Conservation (phyloP, 2,797 vertebrate genomes). For the Sarcophilus harrisii region DNA sequence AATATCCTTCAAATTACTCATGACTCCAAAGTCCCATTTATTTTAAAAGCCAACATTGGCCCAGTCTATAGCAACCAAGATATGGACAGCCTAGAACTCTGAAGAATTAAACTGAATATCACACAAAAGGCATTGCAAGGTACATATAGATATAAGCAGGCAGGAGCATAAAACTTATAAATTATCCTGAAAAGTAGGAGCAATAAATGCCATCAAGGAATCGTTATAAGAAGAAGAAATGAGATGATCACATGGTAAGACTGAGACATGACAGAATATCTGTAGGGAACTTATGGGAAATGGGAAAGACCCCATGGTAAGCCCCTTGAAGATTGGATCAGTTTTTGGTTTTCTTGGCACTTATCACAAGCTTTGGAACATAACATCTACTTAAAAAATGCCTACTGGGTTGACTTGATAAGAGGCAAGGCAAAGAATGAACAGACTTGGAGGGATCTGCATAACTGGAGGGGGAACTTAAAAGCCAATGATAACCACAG, state of each 20-base stretch:
- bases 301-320: background rate
- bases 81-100: background rate
- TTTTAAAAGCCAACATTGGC: background rate
- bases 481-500: background rate
- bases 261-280: background rate
- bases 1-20: background rate
- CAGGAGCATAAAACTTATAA: background rate
- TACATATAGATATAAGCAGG: no score
- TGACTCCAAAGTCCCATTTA: background rate
- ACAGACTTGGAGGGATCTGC: background rate
- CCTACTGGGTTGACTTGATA: background rate
- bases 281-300: background rate
- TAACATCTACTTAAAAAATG: background rate
- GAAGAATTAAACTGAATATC: background rate
- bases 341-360: background rate
- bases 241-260: background rate
- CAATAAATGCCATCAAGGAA: background rate
- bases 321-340: background rate
- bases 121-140: background rate
- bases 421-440: background rate
- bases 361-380: background rate
- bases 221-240: background rate
- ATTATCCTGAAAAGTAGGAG: background rate
- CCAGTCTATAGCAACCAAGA: background rate
- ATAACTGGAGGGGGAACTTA: background rate